Evolutionary conservation across 2,888 invertebrate genomes (phyloP).

Genomic region (Cylloceria caligata): DNA sequence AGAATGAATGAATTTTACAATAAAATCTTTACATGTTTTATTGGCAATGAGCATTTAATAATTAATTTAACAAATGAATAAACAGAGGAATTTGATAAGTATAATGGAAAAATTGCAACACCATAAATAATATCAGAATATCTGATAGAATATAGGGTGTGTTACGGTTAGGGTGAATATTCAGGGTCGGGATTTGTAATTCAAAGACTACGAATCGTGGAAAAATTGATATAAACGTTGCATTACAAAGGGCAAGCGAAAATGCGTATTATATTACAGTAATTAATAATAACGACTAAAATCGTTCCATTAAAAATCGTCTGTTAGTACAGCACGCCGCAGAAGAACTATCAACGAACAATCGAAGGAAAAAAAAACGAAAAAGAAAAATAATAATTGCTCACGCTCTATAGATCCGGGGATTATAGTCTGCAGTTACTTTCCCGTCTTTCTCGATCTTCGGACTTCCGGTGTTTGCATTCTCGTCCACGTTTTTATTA

Average conservation of each 20-base stretch:
- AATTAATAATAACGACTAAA: background rate
- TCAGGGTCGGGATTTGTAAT: background rate
- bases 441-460: slow-evolving; percentile 21
- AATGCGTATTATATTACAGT: slow-evolving; percentile 29
- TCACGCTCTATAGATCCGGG: slow-evolving; percentile 72
- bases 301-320: background rate
- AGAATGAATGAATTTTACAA: too few relatives aligned
- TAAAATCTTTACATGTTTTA: too few relatives aligned
- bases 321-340: slow-evolving; percentile 5
- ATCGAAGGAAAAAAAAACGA: slow-evolving; percentile 50
- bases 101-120: background rate
- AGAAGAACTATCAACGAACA: slow-evolving; percentile 4
- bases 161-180: too few relatives aligned
- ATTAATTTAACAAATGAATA: background rate
- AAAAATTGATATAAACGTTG: background rate
- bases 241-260: slow-evolving; percentile 40
- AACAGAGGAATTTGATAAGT: background rate
- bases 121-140: background rate
- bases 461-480: slow-evolving; percentile 67
- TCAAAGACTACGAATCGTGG: slow-evolving; percentile 10
- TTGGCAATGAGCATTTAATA: background rate
- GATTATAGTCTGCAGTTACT: slow-evolving; percentile 55
- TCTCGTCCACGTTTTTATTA: slow-evolving; percentile 70
- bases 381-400: slow-evolving; percentile 63
- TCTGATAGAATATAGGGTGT: background rate